Evolutionary conservation across 2,797 vertebrate species (phyloP), one percentile per base, ranked within the genome.

Genomic region (Arremon aurantiirostris): DNA sequence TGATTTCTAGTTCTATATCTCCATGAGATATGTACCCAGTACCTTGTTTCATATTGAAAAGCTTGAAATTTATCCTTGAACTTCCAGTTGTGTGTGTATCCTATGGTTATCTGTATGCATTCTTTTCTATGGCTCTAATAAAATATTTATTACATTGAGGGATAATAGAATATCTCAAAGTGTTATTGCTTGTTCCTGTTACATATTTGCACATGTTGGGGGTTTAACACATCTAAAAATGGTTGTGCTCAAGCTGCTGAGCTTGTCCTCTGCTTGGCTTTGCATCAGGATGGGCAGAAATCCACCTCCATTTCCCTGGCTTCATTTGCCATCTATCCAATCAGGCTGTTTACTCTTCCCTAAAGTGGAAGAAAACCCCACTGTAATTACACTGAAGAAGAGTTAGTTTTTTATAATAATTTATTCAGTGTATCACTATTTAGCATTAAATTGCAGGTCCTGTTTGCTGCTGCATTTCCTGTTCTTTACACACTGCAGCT

Each of bases 41-140:
- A 98, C 97, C 96, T 97, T 97, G 97, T 99, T 99, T 99, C 99
- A 99, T 98, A 99, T 99, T 99, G 99, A 99, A 99, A 99, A 99
- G 98, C 97, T 98, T 98, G 94, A 97, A 98, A 98, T 98, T 98
- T 98, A 98, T 98, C 98, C 97, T 97, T 96, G 90, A 96, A 97
- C 91, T 96, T 92, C 89, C 85, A 90, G 90, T 71, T 90, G 96
- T 98, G 97, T 95, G 96, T 97, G 97, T 98, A 98, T 97, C 97
- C 98, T 98, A 98, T 98, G 98, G 98, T 97, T 98, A 98, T 98
- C 96, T 98, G 97, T 98, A 98, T 96, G 97, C 96, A 97, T 97
- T 96, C 95, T 98, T 98, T 98, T 98, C 94, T 98, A 98, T 97
- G 92, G 97, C 95, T 97, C 96, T 89, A 98, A 98, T 98, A 98